These are phyloP conservation scores for Synergus gifuensis DNA, from an alignment of 2,888 invertebrate species.

Conservation along the genomic window DNA sequence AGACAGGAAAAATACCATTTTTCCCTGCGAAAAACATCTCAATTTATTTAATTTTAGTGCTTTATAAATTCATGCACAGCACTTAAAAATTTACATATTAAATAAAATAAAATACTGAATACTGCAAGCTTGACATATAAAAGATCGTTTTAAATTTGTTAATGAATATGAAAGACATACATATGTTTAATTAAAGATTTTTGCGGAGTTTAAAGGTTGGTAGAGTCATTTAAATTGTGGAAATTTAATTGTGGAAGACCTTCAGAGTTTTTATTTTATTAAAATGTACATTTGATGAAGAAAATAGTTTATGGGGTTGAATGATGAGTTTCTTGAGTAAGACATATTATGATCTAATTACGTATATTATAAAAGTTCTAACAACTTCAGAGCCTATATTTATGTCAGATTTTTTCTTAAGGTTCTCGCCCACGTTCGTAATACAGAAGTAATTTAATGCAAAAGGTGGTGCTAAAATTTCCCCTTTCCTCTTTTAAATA, in stretches of 20 bases:
- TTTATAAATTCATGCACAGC: neutral
- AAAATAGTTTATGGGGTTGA: too few species aligned
- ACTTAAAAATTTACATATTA: neutral
- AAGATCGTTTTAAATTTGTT: neutral
- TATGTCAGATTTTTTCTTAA: neutral
- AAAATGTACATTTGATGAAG: neutral
- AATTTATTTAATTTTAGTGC: slow-evolving; percentile 1
- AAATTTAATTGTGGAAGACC: neutral
- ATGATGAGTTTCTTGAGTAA: too few species aligned
- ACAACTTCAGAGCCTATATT: neutral
- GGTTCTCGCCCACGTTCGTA: neutral
- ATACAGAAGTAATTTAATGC: neutral
- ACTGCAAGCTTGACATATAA: neutral
- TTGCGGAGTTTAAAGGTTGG: neutral
- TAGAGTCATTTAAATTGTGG: neutral
- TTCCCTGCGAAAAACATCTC: neutral
- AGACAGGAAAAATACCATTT: neutral
- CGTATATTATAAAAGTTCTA: neutral
- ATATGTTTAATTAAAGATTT: neutral
- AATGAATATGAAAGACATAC: neutral
- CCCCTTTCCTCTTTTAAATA: neutral
- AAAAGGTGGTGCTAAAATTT: neutral
- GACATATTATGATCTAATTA: too few species aligned
- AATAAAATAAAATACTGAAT: neutral
- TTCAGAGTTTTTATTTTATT: neutral